Evolutionary conservation across 1,140 invertebrate species (phyloP), one percentile per base, ranked within the genome.

Genomic region (Tachypleus tridentatus): DNA sequence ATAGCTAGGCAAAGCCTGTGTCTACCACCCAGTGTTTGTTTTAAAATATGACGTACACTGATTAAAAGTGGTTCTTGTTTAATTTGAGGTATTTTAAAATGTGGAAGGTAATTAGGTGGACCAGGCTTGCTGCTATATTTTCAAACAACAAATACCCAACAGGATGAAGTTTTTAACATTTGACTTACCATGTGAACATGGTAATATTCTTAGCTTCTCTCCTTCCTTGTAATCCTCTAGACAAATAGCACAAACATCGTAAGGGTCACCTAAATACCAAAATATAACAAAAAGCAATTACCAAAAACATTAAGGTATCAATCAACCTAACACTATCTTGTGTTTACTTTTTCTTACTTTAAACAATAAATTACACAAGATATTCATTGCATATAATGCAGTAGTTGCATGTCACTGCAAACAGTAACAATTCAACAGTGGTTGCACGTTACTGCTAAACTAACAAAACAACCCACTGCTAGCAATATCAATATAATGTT

Each of bases 181-280:
- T 8, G n/a, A n/a, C n/a, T 54, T 81, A 98, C 94, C 92, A 82
- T 99, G 97, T 56, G 86, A 86, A 78, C 97, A 99, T 3, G 96
- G 96, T 69, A 99, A 80, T 68, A 98, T 85, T 63, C 97, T 77
- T 11, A 99, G 79, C 77, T 96, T 93, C 72, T 99, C 96, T 49
- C 93, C 91, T 76, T 98, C 94, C 57, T 87, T 82, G 79, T 96
- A 99, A 79, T 99, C 95, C 71, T 99, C 97, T 65, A 99, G 82
- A 78, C 97, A 99, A 74, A 99, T 97, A 59, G 94, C 95, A 84
- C 97, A 99, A 0, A 90, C 95, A 73, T 99, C 97, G 76, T 95
- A 97, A 3, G 88, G 87, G 79, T 93, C 89, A 63, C 75, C 77
- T 78, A 57, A 51, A 57, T 49, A 53, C 49, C 54, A 56, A 53